Base-by-base conservation (phyloP, 2,888 invertebrate species). In the Dolomedes plantarius region DNA sequence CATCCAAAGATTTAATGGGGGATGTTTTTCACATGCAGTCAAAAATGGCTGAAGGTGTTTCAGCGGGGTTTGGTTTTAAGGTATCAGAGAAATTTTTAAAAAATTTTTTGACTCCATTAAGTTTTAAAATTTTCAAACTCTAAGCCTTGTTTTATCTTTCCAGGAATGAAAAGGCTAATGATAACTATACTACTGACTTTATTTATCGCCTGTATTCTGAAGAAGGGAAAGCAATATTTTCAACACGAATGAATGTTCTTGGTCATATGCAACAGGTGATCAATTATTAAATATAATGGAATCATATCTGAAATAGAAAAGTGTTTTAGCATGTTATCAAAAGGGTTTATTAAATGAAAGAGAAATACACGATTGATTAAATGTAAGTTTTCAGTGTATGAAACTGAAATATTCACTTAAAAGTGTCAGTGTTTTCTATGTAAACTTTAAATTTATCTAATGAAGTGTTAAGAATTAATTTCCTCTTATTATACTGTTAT, bases 171-270 rank as follows among this genome's bases (percentile, higher is more conserved):
- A 96, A 95, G 90, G 98, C 98, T 23, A 98, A 97, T 90, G 95
- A 95, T 23, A 98, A 99, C 91, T 99, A 99, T 92, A 96, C 96
- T 88, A 98, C 99, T 0, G 98, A 99, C 89, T 99, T 99, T 91
- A 92, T 93, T 36, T 90, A 91, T 88, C 91, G 91, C 39, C 89
- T 93, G 80, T 93, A 92, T 90, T 90, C 91, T 13, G 93, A 93
- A 89, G 93, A 93, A 89, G 93, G 93, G 36, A 91, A 91, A 87
- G 91, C 91, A 0, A 89, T 91, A 87, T 93, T 93, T 90, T 91
- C 91, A 13, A 92, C 92, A 46, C 90, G 93, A 64, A 91, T 91
- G 90, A 93, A 93, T 89, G 91, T 93, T 11, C 91, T 93, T 1
- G 93, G 93, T 69, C 93, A 93, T 90, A 92, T 92, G 90, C 93